Evolutionary conservation across 2,888 invertebrate genomes (phyloP).

Genomic region (Punctoribates punctum): DNA sequence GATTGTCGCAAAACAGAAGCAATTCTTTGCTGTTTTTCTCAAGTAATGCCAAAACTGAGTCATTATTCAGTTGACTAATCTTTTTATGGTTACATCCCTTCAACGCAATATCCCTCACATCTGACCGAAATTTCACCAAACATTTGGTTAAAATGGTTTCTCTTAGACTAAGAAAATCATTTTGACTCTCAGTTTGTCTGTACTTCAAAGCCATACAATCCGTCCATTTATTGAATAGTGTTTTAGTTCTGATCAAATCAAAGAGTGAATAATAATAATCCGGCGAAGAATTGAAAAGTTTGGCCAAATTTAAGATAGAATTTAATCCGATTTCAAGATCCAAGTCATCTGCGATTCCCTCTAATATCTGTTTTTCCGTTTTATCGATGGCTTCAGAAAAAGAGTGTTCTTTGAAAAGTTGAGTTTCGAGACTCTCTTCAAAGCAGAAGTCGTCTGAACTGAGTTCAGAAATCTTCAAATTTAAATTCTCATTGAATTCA

Average conservation of each 20-base stretch:
- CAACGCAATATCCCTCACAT: conserved; percentile 26
- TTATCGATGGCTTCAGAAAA: conserved; percentile 32
- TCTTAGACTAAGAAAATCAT: background rate
- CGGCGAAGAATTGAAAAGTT: conserved; percentile 8
- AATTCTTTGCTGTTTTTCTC: conserved; percentile 11
- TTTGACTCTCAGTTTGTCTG: background rate
- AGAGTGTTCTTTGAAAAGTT: background rate
- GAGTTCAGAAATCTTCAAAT: conserved; percentile 35
- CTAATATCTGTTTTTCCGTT: conserved; percentile 39
- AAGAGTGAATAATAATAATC: background rate
- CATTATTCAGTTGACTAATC: background rate
- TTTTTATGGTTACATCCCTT: background rate
- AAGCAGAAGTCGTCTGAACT: background rate
- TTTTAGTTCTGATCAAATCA: conserved; percentile 10
- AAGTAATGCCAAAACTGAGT: background rate
- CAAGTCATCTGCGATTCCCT: conserved; percentile 41
- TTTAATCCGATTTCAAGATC: conserved; percentile 40
- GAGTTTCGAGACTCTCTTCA: background rate
- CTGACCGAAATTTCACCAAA: conserved; percentile 25
- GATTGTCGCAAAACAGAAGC: conserved; percentile 27
- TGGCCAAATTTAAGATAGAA: conserved; percentile 23
- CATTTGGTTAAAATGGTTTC: background rate
- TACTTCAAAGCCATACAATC: conserved; percentile 9
- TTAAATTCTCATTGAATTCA: conserved; percentile 34
- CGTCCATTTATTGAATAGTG: background rate